Conservation (phyloP, 1,140 invertebrate species). For the Sarcophaga bullata region DNA sequence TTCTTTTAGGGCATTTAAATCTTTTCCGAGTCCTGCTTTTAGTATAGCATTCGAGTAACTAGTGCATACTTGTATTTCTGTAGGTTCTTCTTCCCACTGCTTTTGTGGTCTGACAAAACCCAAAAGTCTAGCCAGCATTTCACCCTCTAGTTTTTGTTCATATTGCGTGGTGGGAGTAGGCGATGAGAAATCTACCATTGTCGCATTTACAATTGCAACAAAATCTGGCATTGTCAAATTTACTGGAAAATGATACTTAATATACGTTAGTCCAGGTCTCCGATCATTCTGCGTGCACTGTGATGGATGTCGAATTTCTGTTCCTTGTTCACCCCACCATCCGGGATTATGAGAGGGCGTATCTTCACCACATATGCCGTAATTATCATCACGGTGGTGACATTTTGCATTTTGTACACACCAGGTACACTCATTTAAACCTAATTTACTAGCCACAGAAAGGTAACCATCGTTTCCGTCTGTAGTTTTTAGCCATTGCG, state of each 20-base stretch:
- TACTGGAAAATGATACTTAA: conserved; percentile 86
- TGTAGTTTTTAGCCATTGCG: conserved; percentile 52
- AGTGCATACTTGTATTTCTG: conserved; percentile 80
- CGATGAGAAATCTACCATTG: conserved; percentile 80
- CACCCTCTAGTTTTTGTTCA: conserved; percentile 74
- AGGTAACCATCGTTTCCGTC: conserved; percentile 63
- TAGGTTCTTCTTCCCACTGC: conserved; percentile 73
- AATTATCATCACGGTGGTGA: conserved; percentile 86
- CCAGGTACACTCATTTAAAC: conserved; percentile 86
- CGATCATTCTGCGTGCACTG: conserved; percentile 83
- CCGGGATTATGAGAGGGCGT: conserved; percentile 81
- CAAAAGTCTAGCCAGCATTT: conserved; percentile 78
- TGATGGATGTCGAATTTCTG: conserved; percentile 79
- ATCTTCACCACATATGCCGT: conserved; percentile 84
- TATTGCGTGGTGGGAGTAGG: conserved; percentile 72
- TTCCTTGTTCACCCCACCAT: conserved; percentile 89
- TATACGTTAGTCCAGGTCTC: conserved; percentile 86
- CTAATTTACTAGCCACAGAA: conserved; percentile 80
- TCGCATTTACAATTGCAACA: conserved; percentile 85
- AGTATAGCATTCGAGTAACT: conserved; percentile 75
- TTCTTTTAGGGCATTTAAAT: conserved; percentile 64
- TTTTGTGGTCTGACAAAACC: conserved; percentile 83
- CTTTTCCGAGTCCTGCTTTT: conserved; percentile 63
- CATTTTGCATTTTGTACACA: conserved; percentile 93
- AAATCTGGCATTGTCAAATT: conserved; percentile 88